phyloP scores from a whole-genome alignment of 2,797 vertebrate species.

The Sebastolobus altivelis region DNA sequence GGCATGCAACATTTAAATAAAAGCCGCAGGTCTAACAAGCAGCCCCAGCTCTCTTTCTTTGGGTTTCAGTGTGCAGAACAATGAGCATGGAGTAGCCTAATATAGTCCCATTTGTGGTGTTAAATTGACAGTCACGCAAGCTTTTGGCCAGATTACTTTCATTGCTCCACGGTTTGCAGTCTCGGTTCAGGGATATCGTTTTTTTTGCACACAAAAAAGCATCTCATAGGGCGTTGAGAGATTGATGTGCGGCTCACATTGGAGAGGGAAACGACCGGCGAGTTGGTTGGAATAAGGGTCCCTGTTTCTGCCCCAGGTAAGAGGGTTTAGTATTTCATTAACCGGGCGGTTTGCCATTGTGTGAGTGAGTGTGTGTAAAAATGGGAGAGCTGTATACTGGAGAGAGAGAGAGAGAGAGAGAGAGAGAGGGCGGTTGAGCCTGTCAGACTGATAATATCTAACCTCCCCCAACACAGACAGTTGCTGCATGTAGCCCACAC shows the following conservation, averaged over 20 bases:
- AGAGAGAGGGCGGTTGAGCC: constrained; percentile 29
- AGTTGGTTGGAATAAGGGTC: constrained; percentile 77
- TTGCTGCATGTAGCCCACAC: constrained; percentile 38
- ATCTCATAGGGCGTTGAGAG: constrained; percentile 55
- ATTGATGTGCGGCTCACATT: constrained; percentile 69
- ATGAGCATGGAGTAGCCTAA: constrained; percentile 68
- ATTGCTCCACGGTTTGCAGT: constrained; percentile 37
- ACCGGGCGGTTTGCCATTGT: constrained; percentile 65
- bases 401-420: neutral
- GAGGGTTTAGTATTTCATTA: constrained; percentile 73
- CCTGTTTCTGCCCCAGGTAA: constrained; percentile 82
- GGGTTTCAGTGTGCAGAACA: constrained; percentile 63
- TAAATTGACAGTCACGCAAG: constrained; percentile 66
- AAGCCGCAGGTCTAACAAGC: constrained; percentile 50
- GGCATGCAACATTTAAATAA: constrained; percentile 71
- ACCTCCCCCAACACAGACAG: constrained; percentile 43
- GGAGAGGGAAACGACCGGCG: constrained; percentile 61
- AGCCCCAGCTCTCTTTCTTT: constrained; percentile 21
- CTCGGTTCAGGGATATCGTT: constrained; percentile 34
- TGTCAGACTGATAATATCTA: constrained; percentile 48
- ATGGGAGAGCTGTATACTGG: constrained; percentile 15
- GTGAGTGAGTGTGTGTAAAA: constrained; percentile 27
- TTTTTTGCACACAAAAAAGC: constrained; percentile 31
- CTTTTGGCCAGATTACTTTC: constrained; percentile 20
- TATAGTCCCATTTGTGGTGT: constrained; percentile 19